These are phyloP conservation scores for Hyposoter dolosus DNA, from an alignment of 2,888 invertebrate species.

Conservation along the genomic window DNA sequence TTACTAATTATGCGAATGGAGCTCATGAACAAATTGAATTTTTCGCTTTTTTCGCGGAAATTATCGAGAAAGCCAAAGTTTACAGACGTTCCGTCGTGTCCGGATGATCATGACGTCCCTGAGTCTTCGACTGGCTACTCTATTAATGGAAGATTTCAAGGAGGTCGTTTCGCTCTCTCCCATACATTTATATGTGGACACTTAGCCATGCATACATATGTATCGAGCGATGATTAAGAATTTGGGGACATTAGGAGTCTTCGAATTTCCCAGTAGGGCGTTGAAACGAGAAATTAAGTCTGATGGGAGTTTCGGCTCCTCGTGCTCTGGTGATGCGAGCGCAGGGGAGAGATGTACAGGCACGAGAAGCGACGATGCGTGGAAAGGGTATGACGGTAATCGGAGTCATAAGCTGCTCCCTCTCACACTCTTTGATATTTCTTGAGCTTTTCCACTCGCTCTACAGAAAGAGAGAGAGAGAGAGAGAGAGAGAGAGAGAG, in stretches of 20 bases:
- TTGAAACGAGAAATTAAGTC: constrained; percentile 67
- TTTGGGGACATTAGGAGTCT: constrained; percentile 38
- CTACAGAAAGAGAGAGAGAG: neutral
- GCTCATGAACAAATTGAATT: neutral
- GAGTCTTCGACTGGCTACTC: neutral
- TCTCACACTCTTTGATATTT: constrained; percentile 23
- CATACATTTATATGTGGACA: neutral
- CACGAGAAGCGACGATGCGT: constrained; percentile 39
- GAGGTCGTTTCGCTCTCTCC: neutral
- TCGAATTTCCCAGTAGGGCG: constrained; percentile 64
- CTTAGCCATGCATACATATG: neutral
- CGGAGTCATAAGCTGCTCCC: constrained; percentile 61
- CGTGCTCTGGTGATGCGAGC: constrained; percentile 45
- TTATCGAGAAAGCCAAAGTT: neutral
- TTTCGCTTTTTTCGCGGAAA: neutral
- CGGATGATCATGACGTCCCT: neutral
- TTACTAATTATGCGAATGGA: neutral
- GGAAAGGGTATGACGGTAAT: constrained; percentile 63
- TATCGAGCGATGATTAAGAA: constrained; percentile 4
- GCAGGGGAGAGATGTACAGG: constrained; percentile 15
- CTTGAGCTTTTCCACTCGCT: constrained; percentile 44
- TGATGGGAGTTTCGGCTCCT: constrained; percentile 63
- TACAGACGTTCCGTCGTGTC: neutral
- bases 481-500: constrained; percentile 31
- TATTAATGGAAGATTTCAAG: constrained; percentile 32